phyloP scores from a whole-genome alignment of 2,888 invertebrate genomes.

The Thecocarcelia acutangulata region DNA sequence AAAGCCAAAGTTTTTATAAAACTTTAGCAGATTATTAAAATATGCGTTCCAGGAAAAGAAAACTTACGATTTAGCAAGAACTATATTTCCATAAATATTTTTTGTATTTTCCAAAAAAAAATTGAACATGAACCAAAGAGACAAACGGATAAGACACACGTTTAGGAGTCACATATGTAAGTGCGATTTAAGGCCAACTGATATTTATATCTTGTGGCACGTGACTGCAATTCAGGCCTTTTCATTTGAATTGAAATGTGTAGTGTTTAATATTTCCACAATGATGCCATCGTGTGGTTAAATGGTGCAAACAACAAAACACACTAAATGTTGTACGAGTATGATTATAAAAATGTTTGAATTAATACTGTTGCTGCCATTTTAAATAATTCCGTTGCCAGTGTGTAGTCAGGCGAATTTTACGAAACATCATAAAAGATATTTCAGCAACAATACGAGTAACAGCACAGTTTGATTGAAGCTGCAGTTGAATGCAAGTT shows the following conservation, averaged over 20 bases:
- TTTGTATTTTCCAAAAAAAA: no score
- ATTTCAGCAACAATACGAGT: neutral
- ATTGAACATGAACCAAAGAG: no score
- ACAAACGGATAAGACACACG: no score
- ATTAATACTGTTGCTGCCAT: slow-evolving; percentile 1
- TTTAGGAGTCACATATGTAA: no score
- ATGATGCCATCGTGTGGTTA: neutral
- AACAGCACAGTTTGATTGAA: neutral
- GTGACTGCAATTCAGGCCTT: slow-evolving; percentile 23
- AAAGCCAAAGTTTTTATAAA: no score
- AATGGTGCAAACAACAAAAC: neutral
- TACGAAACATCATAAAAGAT: neutral
- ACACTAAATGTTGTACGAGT: neutral
- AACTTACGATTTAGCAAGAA: no score
- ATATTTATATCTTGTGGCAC: slow-evolving; percentile 22
- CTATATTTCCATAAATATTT: no score
- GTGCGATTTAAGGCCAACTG: no score
- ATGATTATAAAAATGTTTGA: neutral
- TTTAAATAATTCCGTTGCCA: slow-evolving; percentile 6
- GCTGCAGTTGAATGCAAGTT: neutral
- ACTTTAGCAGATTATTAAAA: no score
- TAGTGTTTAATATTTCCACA: neutral
- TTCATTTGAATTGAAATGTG: no score
- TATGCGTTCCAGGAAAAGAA: no score
- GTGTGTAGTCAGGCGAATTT: slow-evolving; percentile 11